Evolutionary conservation across 2,888 invertebrate genomes (phyloP), one percentile per base, ranked within the genome.

Genomic region (Rhagonycha fulva): DNA sequence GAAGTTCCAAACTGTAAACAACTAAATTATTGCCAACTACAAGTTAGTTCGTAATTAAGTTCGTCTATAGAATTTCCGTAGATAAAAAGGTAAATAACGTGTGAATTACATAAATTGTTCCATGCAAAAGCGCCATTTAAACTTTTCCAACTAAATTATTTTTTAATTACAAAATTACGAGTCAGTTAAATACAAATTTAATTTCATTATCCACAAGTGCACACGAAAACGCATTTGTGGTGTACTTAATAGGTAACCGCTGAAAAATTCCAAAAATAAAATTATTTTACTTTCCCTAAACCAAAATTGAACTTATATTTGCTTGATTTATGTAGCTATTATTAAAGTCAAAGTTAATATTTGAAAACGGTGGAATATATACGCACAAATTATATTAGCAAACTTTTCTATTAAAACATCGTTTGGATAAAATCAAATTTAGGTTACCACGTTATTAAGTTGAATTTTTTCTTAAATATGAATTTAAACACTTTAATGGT

Each of bases 271-370:
- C n/a, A 9, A 47, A n/a, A 47, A 47, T 47, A 66, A 66, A 66
- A 66, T 66, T n/a, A 26, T 66, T 66, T 66, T 66, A 66, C 63
- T 4, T 12, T 24, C 12, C 2, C 12, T 7, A 62, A 66, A 66
- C 24, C 63, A 66, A 66, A 66, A 26, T 66, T 66, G 26, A 66
- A 66, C 26, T 12, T 47, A 47, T n/a, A 47, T 47, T 47, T 47
- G n/a, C n/a, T n/a, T 66, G 63, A 66, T 66, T 66, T 66, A 66
- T 66, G 23, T 26, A 24, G 63, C 63, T 26, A 66, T 66, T 66
- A 66, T 66, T 66, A 66, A 66, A 66, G 24, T 24, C 63, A 66
- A 66, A 26, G 23, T 66, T 66, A 66, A 66, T 66, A 66, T 66
- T 66, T 66, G 63, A 66, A 66, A 66, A 66, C 63, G 63, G 63